Evolutionary conservation across 2,888 invertebrate genomes (phyloP).

Genomic region (Hetaerina titia): DNA sequence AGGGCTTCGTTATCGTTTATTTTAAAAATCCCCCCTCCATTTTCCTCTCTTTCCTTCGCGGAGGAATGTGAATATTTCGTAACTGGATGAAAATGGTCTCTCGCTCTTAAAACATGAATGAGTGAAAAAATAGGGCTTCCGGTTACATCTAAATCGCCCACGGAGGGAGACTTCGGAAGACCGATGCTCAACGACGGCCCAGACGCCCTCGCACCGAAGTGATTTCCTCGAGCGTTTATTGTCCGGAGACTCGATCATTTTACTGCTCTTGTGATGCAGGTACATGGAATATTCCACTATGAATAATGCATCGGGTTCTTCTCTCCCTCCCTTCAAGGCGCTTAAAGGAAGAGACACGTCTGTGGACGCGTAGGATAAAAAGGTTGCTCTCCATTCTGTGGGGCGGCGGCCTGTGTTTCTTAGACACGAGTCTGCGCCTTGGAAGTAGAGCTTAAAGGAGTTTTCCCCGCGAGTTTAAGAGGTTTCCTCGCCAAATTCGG

Average conservation of each 20-base stretch:
- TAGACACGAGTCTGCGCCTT: no score
- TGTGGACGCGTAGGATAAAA: background rate
- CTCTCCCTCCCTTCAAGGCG: background rate
- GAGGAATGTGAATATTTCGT: background rate
- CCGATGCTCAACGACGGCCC: background rate
- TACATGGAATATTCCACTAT: constrained; percentile 26
- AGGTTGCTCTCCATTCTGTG: background rate
- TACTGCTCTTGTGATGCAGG: constrained; percentile 19
- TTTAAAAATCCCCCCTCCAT: background rate
- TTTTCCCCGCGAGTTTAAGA: background rate
- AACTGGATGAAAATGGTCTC: background rate
- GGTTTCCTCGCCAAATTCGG: background rate
- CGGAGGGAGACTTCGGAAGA: background rate
- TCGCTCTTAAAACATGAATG: background rate
- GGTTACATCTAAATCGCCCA: background rate
- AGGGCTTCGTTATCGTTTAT: no score
- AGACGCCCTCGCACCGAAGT: background rate
- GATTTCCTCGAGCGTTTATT: constrained; percentile 30
- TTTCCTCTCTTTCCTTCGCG: background rate
- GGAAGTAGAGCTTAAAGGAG: no score
- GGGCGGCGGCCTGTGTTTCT: no score
- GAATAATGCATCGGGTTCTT: constrained; percentile 8
- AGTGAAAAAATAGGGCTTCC: background rate
- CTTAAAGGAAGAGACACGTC: background rate
- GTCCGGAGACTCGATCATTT: constrained; percentile 32